These are phyloP conservation scores for Callorhinus ursinus DNA, from an alignment of 2,113 vertebrate genomes.

Conservation along the genomic window DNA sequence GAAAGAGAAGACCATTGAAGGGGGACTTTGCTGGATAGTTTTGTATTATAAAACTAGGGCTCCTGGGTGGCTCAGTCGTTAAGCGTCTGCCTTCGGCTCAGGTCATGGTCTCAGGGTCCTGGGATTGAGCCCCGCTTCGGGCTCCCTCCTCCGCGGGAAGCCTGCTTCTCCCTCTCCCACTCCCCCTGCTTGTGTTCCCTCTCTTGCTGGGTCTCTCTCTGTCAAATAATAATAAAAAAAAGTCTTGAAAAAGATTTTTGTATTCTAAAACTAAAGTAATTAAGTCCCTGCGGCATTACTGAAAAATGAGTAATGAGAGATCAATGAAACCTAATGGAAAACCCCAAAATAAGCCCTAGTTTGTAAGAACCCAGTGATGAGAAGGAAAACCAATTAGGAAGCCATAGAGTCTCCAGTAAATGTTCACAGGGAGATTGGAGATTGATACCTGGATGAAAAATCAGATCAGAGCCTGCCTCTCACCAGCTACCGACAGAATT, in stretches of 20 bases:
- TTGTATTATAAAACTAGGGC: not conserved
- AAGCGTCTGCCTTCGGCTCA: too few relatives aligned
- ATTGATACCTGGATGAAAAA: conserved; percentile 34
- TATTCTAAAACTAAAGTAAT: conserved; percentile 25
- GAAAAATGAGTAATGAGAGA: conserved; percentile 13
- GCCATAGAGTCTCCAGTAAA: conserved; percentile 46
- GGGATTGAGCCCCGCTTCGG: too few relatives aligned
- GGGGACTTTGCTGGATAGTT: not conserved
- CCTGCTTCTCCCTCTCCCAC: too few relatives aligned
- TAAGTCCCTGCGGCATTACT: not conserved
- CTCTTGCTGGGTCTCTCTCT: too few relatives aligned
- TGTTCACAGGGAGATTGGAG: conserved; percentile 28
- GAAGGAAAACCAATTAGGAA: conserved; percentile 50
- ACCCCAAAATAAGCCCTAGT: not conserved
- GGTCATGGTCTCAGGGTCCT: too few relatives aligned
- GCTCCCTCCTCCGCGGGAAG: too few relatives aligned
- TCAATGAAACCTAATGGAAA: not conserved
- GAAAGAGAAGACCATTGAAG: conserved; percentile 11
- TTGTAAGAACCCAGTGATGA: not conserved
- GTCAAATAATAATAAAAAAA: too few relatives aligned
- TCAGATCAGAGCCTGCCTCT: not conserved
- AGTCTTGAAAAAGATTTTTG: too few relatives aligned
- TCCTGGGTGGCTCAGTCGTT: too few relatives aligned
- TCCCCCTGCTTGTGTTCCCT: too few relatives aligned
- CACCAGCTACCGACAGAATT: conserved; percentile 25